A percentile compares a stretch with the other conserved stretches of the same genome.
These are phyloP conservation scores for Sprattus sprattus DNA, from an alignment of 2,113 vertebrate species.

Conservation along the genomic window DNA sequence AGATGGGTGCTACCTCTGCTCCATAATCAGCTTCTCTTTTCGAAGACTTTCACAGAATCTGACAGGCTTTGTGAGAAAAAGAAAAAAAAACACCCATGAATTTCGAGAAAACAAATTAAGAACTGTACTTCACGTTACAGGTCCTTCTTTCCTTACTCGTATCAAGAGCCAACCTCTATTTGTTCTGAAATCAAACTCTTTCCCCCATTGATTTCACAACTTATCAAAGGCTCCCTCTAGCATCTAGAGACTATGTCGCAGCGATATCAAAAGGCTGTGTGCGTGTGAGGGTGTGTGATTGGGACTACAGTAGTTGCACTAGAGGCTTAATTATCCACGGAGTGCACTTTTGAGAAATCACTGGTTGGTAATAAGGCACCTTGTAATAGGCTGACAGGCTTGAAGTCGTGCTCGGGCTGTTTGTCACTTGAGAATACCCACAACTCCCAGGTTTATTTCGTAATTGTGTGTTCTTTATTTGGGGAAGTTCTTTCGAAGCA, in stretches of 20 bases:
- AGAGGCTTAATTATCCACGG: constrained; percentile 51
- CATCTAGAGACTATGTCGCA: constrained; percentile 28
- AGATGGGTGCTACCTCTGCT: background rate
- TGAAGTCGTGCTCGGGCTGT: constrained; percentile 18
- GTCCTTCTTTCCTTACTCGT: background rate
- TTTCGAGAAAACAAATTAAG: constrained; percentile 20
- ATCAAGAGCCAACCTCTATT: constrained; percentile 31
- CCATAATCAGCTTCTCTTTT: background rate
- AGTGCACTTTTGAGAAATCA: constrained; percentile 45
- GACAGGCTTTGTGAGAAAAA: background rate
- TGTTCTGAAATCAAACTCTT: constrained; percentile 40
- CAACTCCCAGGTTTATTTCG: constrained; percentile 42
- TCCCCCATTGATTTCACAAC: constrained; percentile 24
- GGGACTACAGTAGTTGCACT: constrained; percentile 42
- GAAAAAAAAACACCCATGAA: background rate
- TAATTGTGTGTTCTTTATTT: constrained; percentile 32
- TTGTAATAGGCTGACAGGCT: constrained; percentile 35
- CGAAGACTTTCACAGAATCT: background rate
- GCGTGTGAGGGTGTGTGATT: constrained; percentile 25
- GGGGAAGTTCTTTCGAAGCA: constrained; percentile 31
- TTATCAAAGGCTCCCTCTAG: constrained; percentile 37
- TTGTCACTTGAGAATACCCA: constrained; percentile 41
- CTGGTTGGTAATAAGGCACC: constrained; percentile 41
- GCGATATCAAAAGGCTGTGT: constrained; percentile 40
- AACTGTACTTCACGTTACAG: background rate